Conservation (phyloP, 1,140 invertebrate genomes). For the Homarus americanus region DNA sequence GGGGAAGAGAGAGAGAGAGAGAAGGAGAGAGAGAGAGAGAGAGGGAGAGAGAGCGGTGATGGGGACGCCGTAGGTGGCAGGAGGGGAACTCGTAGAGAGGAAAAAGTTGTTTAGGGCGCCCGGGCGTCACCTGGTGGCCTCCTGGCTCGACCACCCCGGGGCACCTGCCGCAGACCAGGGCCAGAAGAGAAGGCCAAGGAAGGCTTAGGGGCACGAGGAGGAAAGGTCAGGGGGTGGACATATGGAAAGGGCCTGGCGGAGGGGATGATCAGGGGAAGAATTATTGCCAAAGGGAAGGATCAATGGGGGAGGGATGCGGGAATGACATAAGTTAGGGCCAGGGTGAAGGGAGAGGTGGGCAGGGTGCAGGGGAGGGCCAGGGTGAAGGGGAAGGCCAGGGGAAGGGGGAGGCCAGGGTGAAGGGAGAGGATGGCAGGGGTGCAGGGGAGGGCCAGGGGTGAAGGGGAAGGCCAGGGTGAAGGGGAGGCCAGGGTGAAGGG, state of each 20-base stretch:
- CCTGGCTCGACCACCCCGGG: slow-evolving; percentile 26
- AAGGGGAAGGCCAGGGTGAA: background rate
- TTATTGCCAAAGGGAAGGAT: background rate
- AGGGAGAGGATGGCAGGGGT: background rate
- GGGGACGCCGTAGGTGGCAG: slow-evolving; percentile 9
- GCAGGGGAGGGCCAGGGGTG: too few species aligned
- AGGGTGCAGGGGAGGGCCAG: background rate
- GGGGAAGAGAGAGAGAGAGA: background rate
- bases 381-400: too few species aligned
- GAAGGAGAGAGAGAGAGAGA: background rate
- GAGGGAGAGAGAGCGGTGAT: background rate
- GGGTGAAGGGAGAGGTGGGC: background rate
- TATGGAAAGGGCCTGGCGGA: background rate
- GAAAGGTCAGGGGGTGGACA: background rate
- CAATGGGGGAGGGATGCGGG: background rate
- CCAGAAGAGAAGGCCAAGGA: background rate
- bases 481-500: too few species aligned
- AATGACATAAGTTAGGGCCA: background rate
- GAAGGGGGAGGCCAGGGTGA: too few species aligned
- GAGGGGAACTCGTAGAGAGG: background rate
- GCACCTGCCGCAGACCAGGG: background rate
- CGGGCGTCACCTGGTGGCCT: slow-evolving; percentile 20
- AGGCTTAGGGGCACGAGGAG: background rate
- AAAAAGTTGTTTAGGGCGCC: slow-evolving; percentile 14
- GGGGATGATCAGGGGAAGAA: background rate